A percentile compares a stretch with the other conserved stretches of the same genome.
Conservation (phyloP, 2,113 vertebrate genomes). For the Takifugu flavidus region DNA sequence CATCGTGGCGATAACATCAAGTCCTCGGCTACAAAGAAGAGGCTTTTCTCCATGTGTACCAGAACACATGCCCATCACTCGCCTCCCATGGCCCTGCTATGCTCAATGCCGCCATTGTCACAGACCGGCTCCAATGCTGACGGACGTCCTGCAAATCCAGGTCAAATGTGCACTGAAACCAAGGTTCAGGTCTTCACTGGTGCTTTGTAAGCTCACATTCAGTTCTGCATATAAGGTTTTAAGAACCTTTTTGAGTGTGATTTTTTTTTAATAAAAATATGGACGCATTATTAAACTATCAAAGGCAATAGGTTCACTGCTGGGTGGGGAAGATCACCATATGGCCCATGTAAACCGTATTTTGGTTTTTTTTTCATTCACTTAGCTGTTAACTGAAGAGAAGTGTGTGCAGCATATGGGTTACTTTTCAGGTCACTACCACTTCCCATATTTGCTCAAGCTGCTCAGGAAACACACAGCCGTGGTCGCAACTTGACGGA, state of each 20-base stretch:
- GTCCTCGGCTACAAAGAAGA: conserved; percentile 6
- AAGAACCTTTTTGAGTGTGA: no score
- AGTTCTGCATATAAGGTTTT: no score
- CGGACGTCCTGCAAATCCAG: neutral
- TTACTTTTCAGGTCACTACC: conserved; percentile 47
- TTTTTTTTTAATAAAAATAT: no score
- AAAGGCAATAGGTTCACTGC: neutral
- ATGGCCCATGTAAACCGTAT: no score
- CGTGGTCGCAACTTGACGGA: conserved; percentile 28
- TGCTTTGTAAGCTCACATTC: no score
- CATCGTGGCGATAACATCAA: conserved; percentile 29
- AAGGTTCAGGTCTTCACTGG: neutral
- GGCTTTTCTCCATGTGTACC: conserved; percentile 21
- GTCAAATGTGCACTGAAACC: neutral
- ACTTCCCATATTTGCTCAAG: conserved; percentile 67
- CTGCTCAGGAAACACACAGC: conserved; percentile 66
- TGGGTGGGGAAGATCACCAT: no score
- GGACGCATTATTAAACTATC: no score
- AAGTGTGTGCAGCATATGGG: conserved; percentile 21
- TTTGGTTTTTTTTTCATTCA: no score
- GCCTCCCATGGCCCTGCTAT: conserved; percentile 5
- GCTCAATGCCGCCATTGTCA: conserved; percentile 41
- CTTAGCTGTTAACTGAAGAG: conserved; percentile 6
- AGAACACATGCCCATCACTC: conserved; percentile 19
- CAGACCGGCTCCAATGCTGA: neutral